Conservation (phyloP, 2,113 vertebrate species). For the Lasiurus cinereus region DNA sequence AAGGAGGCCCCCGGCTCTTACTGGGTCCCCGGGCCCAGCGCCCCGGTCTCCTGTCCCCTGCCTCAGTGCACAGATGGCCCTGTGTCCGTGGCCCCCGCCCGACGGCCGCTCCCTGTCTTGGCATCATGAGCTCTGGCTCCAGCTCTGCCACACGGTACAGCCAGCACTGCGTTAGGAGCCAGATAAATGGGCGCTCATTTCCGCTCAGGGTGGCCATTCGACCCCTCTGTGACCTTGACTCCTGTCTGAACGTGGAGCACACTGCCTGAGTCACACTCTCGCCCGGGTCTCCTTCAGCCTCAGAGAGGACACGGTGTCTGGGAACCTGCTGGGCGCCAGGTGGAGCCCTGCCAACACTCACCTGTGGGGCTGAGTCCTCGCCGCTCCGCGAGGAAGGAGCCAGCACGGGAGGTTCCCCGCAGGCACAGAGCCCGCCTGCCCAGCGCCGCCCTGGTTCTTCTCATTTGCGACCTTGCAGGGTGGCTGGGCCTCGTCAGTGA, state of each 20-base stretch:
- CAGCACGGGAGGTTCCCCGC: neutral
- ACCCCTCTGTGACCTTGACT: neutral
- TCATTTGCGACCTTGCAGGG: neutral
- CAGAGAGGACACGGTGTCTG: neutral
- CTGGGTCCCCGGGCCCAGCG: neutral
- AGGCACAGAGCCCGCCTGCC: neutral
- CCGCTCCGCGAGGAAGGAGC: fast-evolving
- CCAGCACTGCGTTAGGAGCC: neutral
- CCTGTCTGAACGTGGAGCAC: neutral
- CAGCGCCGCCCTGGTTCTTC: neutral
- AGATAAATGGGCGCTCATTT: neutral
- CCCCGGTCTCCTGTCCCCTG: neutral
- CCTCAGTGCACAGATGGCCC: neutral
- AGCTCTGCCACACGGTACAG: neutral
- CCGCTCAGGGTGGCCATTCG: neutral
- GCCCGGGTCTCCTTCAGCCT: neutral
- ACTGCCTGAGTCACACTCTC: neutral
- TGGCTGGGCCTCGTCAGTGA: neutral
- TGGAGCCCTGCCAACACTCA: neutral
- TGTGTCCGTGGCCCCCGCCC: neutral
- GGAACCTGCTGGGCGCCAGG: neutral
- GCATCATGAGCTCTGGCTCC: neutral
- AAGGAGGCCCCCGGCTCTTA: neutral
- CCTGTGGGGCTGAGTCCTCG: fast-evolving
- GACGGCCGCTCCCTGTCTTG: neutral